These are phyloP conservation scores for Creontiades dilutus DNA, from an alignment of 2,888 invertebrate species.

Conservation along the genomic window DNA sequence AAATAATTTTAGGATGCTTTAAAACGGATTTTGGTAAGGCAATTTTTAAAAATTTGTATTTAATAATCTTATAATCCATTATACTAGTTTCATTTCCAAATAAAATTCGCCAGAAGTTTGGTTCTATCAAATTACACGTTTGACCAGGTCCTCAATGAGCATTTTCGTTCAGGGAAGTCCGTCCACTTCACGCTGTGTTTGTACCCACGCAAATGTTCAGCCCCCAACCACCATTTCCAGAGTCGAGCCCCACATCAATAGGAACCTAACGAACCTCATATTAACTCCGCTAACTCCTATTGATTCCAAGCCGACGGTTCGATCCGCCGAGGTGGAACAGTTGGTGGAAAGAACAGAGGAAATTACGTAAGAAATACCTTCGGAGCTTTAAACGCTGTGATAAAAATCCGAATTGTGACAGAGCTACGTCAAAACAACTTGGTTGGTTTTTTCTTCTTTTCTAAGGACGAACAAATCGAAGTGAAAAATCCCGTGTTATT, in stretches of 20 bases:
- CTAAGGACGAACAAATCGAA: not conserved
- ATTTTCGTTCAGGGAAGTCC: not conserved
- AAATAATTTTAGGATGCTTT: no score
- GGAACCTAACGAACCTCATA: conserved; percentile 29
- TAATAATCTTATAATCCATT: no score
- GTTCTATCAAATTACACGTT: no score
- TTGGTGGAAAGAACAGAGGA: conserved; percentile 9
- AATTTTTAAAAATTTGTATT: no score
- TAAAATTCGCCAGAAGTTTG: no score
- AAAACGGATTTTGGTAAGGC: no score
- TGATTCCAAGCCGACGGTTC: conserved; percentile 8
- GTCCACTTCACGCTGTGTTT: not conserved
- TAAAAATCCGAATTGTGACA: conserved; percentile 20
- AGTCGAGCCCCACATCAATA: conserved; percentile 39
- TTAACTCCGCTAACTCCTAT: conserved; percentile 40
- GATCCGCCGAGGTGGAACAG: not conserved
- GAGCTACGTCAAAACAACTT: conserved; percentile 1
- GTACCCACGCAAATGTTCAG: not conserved
- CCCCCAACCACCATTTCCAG: not conserved
- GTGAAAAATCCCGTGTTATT: conserved; percentile 37
- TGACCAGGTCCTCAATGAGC: no score
- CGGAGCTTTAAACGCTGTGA: not conserved
- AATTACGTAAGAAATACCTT: conserved; percentile 3
- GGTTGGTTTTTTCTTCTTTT: no score
- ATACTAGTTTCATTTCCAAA: no score